phyloP scores from a whole-genome alignment of 1,140 invertebrate genomes.

The Amyelois transitella region DNA sequence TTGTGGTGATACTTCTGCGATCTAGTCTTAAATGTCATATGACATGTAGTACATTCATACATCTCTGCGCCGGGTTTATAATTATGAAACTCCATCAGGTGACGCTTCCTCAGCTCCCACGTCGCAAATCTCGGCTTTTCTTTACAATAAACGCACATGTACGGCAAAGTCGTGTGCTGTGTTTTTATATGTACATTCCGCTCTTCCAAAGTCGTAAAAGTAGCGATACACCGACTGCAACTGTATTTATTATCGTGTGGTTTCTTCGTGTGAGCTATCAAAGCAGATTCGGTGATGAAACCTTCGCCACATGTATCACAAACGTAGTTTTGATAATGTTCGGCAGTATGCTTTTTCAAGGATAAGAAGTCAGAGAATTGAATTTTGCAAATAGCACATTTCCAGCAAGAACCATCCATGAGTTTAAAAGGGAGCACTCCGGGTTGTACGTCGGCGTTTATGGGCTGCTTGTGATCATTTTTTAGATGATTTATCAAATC shows the following conservation, averaged over 20 bases:
- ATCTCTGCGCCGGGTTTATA: conserved; percentile 58
- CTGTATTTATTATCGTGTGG: conserved; percentile 59
- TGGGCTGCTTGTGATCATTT: conserved; percentile 57
- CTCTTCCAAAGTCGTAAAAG: conserved; percentile 58
- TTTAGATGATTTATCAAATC: conserved; percentile 57
- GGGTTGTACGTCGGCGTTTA: conserved; percentile 50
- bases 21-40: conserved; percentile 70
- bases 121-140: conserved; percentile 59
- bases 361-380: conserved; percentile 66
- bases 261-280: conserved; percentile 53
- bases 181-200: conserved; percentile 53
- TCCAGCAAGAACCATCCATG: conserved; percentile 52
- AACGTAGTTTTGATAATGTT: conserved; percentile 66
- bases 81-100: conserved; percentile 63
- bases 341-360: conserved; percentile 57
- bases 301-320: conserved; percentile 70
- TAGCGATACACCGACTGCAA: conserved; percentile 60
- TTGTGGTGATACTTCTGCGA: conserved; percentile 66
- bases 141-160: conserved; percentile 63
- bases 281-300: conserved; percentile 58
- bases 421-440: conserved; percentile 59
- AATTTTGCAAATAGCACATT: conserved; percentile 53
- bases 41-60: conserved; percentile 70
- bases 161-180: conserved; percentile 51
- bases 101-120: conserved; percentile 54